Conservation (phyloP, 2,113 vertebrate genomes). For the Passer domesticus region DNA sequence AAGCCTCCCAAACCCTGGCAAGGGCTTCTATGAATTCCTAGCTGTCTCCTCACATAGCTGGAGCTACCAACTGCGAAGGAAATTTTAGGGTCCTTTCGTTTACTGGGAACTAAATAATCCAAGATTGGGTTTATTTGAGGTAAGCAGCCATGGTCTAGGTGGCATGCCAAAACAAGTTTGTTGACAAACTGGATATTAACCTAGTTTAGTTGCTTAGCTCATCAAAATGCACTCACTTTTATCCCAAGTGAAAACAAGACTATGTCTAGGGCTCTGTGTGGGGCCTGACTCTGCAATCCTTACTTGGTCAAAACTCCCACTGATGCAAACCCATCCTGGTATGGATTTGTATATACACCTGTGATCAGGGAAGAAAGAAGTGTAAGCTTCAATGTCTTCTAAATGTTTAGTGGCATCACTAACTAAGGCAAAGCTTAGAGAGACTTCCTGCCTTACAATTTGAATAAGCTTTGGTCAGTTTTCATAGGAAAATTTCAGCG, state of each 20-base stretch:
- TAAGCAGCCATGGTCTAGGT: background rate
- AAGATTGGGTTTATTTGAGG: background rate
- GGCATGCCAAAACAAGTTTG: conserved; percentile 38
- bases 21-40: background rate
- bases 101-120: background rate
- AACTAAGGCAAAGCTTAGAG: background rate
- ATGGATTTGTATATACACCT: background rate
- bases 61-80: background rate
- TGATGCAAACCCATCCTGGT: background rate
- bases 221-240: conserved; percentile 32
- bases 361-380: background rate
- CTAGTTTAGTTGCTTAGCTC: conserved; percentile 39
- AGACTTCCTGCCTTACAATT: conserved; percentile 1
- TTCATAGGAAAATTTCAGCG: background rate
- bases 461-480: background rate
- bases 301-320: background rate
- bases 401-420: background rate
- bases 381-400: background rate
- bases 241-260: background rate
- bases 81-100: background rate
- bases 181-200: conserved; percentile 59
- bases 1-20: background rate
- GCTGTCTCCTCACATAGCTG: background rate
- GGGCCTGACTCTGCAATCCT: background rate
- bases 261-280: background rate